These are phyloP conservation scores for Columbina picui DNA, from an alignment of 2,113 vertebrate species.

Conservation along the genomic window DNA sequence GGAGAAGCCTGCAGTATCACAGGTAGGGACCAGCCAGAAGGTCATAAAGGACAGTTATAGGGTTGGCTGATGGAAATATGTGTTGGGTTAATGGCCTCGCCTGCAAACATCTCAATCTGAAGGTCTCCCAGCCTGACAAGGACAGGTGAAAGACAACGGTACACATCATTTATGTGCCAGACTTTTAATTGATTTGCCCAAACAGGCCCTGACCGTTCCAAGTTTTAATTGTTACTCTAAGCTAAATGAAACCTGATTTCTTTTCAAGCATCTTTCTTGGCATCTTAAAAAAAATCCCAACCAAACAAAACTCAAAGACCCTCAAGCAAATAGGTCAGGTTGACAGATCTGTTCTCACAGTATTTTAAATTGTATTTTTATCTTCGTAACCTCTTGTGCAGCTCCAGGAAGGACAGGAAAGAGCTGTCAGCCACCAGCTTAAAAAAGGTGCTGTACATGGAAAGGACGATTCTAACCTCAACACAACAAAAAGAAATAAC, in stretches of 20 bases:
- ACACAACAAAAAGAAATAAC: background rate
- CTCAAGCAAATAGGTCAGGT: background rate
- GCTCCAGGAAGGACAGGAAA: background rate
- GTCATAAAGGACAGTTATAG: background rate
- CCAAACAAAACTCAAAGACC: background rate
- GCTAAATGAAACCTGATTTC: constrained; percentile 29
- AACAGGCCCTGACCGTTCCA: background rate
- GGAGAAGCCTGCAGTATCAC: background rate
- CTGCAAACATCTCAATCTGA: background rate
- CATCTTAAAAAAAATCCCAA: background rate
- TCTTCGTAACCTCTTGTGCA: background rate
- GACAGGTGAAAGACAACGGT: background rate
- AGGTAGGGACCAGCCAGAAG: background rate
- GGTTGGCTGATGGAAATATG: background rate
- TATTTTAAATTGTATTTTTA: background rate
- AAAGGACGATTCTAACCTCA: background rate
- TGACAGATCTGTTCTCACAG: background rate
- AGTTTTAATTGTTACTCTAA: constrained; percentile 48
- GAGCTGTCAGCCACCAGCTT: background rate
- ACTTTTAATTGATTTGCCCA: constrained; percentile 43
- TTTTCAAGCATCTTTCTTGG: background rate
- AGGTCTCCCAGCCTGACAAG: background rate
- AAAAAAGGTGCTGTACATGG: background rate
- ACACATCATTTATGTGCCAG: background rate
- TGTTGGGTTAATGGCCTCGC: background rate